Evolutionary conservation across 2,888 invertebrate species (phyloP).

Genomic region (Halictus ligatus): DNA sequence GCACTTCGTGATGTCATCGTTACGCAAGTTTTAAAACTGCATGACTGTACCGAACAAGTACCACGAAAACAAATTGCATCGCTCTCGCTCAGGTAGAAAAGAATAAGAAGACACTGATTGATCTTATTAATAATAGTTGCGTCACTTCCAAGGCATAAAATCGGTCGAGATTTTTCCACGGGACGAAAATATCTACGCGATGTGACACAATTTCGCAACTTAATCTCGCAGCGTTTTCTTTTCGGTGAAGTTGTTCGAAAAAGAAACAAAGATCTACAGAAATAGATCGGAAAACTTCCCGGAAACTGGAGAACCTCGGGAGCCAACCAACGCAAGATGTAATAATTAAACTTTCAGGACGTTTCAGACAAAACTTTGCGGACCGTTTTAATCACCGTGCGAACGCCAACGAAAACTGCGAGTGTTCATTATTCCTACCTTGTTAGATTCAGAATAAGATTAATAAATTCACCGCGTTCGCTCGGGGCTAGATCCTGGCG

Average conservation of each 20-base stretch:
- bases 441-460: conserved; percentile 22
- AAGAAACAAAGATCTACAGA: conserved; percentile 35
- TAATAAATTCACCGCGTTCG: conserved; percentile 22
- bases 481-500: not conserved
- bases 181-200: conserved; percentile 26
- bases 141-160: not conserved
- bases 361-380: conserved; percentile 9
- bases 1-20: conserved; percentile 7
- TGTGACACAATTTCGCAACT: conserved; percentile 42
- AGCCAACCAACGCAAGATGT: conserved; percentile 22
- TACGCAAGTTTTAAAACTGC: not conserved
- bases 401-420: conserved; percentile 3
- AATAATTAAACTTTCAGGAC: conserved; percentile 45
- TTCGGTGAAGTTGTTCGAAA: conserved; percentile 24
- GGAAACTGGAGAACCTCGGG: conserved; percentile 1
- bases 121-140: conserved; percentile 15
- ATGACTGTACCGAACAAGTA: not conserved
- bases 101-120: not conserved
- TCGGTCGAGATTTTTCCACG: not conserved
- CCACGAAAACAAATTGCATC: not conserved
- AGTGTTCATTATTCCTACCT: conserved; percentile 32
- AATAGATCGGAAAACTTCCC: conserved; percentile 41
- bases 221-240: conserved; percentile 33
- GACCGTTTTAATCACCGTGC: conserved; percentile 24
- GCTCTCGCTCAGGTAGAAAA: not conserved